Percentiles rank a stretch among this genome's conserved stretches.
Conservation (phyloP, 2,888 invertebrate species). For the Microctonus aethiopoides region DNA sequence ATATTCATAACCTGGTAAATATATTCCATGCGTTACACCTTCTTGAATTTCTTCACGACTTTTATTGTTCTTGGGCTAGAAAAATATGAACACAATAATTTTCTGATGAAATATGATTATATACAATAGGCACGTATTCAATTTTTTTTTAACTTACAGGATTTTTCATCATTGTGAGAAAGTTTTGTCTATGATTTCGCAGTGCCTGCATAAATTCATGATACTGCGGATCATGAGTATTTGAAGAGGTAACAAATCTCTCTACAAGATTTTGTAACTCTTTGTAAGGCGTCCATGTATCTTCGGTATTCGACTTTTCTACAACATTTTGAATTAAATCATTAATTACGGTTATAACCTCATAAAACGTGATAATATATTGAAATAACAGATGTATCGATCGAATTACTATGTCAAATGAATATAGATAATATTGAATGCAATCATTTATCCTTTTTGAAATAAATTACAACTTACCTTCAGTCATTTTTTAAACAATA, state of each 20-base stretch:
- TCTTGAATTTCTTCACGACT: slow-evolving; percentile 85
- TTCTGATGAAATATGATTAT: background rate
- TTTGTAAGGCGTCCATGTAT: slow-evolving; percentile 88
- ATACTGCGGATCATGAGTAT: slow-evolving; percentile 69
- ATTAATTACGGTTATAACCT: too few species aligned
- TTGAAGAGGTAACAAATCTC: slow-evolving; percentile 73
- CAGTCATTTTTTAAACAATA: background rate
- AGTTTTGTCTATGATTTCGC: slow-evolving; percentile 86
- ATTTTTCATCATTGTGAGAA: slow-evolving; percentile 85
- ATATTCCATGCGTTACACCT: slow-evolving; percentile 82
- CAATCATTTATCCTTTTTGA: too few species aligned
- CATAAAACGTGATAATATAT: too few species aligned
- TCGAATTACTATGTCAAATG: too few species aligned
- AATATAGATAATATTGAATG: too few species aligned
- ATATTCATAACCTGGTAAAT: slow-evolving; percentile 78
- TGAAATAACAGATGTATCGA: too few species aligned
- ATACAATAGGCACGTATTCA: background rate
- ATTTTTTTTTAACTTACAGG: slow-evolving; percentile 75
- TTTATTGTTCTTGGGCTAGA: slow-evolving; percentile 80
- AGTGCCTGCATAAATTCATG: slow-evolving; percentile 81
- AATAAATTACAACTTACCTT: background rate
- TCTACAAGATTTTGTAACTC: slow-evolving; percentile 79
- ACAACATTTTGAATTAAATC: slow-evolving; percentile 20
- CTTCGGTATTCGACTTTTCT: slow-evolving; percentile 71
- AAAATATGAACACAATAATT: slow-evolving; percentile 41